Evolutionary conservation across 2,113 vertebrate genomes (phyloP), one percentile per base, ranked within the genome.

Genomic region (Cariama cristata): DNA sequence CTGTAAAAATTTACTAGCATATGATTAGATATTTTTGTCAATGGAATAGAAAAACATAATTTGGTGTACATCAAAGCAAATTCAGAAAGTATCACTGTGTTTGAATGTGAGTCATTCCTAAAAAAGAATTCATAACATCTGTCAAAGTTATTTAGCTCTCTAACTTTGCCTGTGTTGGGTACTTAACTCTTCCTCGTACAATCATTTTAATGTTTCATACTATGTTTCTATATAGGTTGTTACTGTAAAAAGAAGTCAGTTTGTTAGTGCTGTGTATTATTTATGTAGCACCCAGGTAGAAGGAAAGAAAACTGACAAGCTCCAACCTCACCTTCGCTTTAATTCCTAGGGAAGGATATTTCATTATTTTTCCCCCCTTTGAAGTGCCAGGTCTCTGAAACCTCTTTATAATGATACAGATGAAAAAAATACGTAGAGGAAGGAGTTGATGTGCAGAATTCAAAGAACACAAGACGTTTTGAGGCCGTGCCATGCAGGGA

Each of bases 321-420:
- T 68, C 52, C 80, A 86, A 8, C 60, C 56, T 94, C 74, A 92
- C 59, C 75, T 95, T 97, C 35, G 5, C 84, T 95, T 93, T 24
- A 69, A 67, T 92, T 92, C 40, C 10, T 55, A 40, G 27, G 32
- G 60, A 83, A 68, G 38, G 26, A 58, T 2, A 6, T 76, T 92
- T 92, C 71, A 26, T 91, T 66, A 79, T 71, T 52, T 90, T 18
- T 11, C 28, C 28, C 33, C 8, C 11, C 49, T 98, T 97, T 96
- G 97, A 95, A 96, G 92, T 91, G 86, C n/a, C 49, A 66, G 63
- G 17, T 79, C 69, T 94, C 84, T 80, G 62, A 84, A 90, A 89
- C 79, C 44, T 73, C 79, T 92, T 76, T 92, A 53, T 75, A 82
- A 59, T 27, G 55, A 49, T n/a, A 42, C 20, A 38, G 60, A 40